Percentiles rank a stretch among this genome's conserved stretches.
Evolutionary conservation across 92 coral and sea anemone genomes (phyloP).

Genomic region (Phenganax subtilis): DNA sequence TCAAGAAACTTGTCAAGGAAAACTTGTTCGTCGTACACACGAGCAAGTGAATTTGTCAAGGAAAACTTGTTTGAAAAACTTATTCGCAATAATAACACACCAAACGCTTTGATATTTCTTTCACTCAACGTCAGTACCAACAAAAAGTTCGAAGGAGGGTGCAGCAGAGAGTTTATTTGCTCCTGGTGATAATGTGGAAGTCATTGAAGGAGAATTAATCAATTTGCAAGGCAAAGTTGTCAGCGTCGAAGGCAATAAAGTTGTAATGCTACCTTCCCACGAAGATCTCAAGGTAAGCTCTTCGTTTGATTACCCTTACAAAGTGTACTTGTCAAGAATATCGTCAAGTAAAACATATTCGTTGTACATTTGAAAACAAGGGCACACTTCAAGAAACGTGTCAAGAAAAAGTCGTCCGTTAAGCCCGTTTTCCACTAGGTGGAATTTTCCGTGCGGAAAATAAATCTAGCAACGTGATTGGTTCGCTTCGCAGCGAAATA

Average conservation of each 20-base stretch:
- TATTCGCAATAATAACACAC: background rate
- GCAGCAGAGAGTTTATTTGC: conserved; percentile 58
- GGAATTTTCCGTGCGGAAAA: too few species aligned
- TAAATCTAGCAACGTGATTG: too few species aligned
- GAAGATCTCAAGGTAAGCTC: conserved; percentile 83
- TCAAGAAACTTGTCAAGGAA: too few species aligned
- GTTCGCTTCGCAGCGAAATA: too few species aligned
- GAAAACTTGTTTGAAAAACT: background rate
- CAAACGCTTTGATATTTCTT: background rate
- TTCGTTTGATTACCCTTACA: background rate
- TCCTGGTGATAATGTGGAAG: conserved; percentile 88
- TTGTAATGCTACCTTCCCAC: conserved; percentile 88
- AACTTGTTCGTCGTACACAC: too few species aligned
- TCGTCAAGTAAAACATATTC: too few species aligned
- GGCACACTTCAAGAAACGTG: background rate
- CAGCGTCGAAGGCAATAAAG: conserved; percentile 81
- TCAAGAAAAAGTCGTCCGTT: background rate
- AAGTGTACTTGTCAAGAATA: too few species aligned
- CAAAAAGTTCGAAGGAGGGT: conserved; percentile 61
- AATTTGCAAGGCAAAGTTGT: conserved; percentile 83
- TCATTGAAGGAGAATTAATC: conserved; percentile 82
- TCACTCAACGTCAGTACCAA: conserved; percentile 61
- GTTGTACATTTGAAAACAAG: too few species aligned
- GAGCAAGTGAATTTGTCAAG: background rate
- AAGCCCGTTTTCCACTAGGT: too few species aligned